Base-by-base conservation (phyloP, 1,140 invertebrate species). In the Araneus ventricosus region DNA sequence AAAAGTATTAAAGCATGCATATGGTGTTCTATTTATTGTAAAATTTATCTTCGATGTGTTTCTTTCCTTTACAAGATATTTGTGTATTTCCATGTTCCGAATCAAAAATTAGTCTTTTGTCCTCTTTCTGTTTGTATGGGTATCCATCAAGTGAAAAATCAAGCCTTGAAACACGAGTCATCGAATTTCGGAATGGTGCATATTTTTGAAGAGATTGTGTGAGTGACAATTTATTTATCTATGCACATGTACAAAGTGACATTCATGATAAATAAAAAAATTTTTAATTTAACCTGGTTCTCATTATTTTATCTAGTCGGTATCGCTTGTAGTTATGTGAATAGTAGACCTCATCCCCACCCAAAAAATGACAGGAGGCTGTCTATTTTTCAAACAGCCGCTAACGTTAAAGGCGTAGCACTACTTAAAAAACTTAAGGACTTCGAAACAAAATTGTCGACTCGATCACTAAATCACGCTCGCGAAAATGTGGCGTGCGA, bases 131-230 rank as follows among this genome's bases (percentile, higher is more conserved):
- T 75, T 63, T 63, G 17, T 52, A 52, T 52, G 45, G 45, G 45
- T n/a, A 63, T 7, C 59, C 45, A 45, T 45, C 82, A 22, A 92
- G 20, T 70, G 89, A 61, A 34, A 63, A 67, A 70, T 84, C 90
- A 84, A 93, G 91, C 91, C 91, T 93, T 93, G 27, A 22, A 45
- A 24, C 57, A 67, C 61, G 91, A 93, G 84, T 93, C 91, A 93
- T 93, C 91, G 91, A 93, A 93, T 80, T 93, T 93, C 91, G 91
- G 91, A 93, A 87, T 93, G 91, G 91, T 93, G 91, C 91, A 87
- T 93, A 93, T 93, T 93, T 93, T 93, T 93, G 91, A 37, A 88
- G 63, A 45, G 84, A 88, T 52, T 79, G 57, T 63, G 37, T 87
- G 84, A 88, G 85, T 93, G 91, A 93, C 59, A 91, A 91, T 91